Evolutionary conservation across 1,140 invertebrate species (phyloP).

Genomic region (Grapholita molesta): DNA sequence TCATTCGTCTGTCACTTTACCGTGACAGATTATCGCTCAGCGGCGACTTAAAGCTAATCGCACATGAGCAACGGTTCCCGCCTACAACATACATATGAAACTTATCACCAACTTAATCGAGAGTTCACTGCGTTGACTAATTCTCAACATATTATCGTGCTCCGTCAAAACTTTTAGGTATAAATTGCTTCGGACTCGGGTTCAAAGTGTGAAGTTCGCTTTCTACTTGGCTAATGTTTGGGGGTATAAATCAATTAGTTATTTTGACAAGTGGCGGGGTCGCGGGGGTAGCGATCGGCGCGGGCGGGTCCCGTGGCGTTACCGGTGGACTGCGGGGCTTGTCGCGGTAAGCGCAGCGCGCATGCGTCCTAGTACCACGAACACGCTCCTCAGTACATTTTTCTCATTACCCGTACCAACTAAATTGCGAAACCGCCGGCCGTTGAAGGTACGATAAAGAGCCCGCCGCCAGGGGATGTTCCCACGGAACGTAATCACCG

Average conservation of each 20-base stretch:
- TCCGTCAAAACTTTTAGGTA: conserved; percentile 12
- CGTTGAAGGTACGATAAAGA: conserved; percentile 44
- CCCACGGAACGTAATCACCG: conserved; percentile 51
- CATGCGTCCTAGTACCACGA: conserved; percentile 37
- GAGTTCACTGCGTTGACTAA: conserved; percentile 6
- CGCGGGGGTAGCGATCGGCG: conserved; percentile 30
- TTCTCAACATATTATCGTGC: conserved; percentile 4
- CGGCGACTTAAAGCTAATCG: conserved; percentile 17
- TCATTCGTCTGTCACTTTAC: conserved; percentile 53
- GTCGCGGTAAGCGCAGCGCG: conserved; percentile 27
- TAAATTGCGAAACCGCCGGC: conserved; percentile 64
- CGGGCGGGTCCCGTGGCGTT: conserved; percentile 27
- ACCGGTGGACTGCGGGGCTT: conserved; percentile 50
- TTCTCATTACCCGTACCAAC: conserved; percentile 53
- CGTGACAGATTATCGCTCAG: conserved; percentile 43
- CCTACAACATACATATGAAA: conserved; percentile 1
- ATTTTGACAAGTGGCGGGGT: conserved; percentile 50
- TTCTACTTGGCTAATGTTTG: conserved; percentile 28
- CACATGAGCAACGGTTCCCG: conserved; percentile 10
- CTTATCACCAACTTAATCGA: conserved; percentile 14
- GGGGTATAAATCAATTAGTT: conserved; percentile 59
- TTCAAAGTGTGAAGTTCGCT: conserved; percentile 27
- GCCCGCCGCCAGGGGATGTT: conserved; percentile 39
- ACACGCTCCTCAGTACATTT: conserved; percentile 51
- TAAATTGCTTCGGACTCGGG: conserved; percentile 11